Percentiles rank a stretch among this genome's conserved stretches.
Conservation (phyloP, 2,797 vertebrate species). For the Manis pentadactyla region DNA sequence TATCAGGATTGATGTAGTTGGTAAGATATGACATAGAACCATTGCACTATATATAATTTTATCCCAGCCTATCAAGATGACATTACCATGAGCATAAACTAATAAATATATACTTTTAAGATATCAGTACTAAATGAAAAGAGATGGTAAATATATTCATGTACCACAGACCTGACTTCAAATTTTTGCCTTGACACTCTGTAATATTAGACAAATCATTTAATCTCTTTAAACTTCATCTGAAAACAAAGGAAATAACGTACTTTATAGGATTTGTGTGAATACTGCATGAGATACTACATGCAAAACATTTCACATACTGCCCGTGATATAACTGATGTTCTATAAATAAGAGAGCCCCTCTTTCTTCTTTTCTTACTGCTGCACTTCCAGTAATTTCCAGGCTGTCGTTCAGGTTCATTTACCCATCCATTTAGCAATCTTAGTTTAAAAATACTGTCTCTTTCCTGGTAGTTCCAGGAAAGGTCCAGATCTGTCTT, state of each 20-base stretch:
- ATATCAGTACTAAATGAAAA: background rate
- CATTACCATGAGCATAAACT: background rate
- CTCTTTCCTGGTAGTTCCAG: background rate
- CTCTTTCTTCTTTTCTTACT: background rate
- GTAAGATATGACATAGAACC: background rate
- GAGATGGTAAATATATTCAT: background rate
- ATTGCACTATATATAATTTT: background rate
- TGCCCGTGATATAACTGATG: background rate
- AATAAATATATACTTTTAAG: background rate
- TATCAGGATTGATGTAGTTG: background rate
- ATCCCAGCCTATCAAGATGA: background rate
- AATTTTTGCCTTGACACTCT: background rate
- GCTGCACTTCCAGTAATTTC: background rate
- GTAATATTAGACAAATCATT: background rate
- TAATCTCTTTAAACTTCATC: background rate
- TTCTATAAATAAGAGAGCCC: background rate
- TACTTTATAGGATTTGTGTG: background rate
- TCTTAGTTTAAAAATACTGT: background rate
- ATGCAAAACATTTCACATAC: background rate
- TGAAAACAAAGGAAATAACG: background rate
- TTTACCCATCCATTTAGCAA: background rate
- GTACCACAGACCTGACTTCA: background rate
- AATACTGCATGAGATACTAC: background rate
- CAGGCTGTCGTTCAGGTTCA: background rate
- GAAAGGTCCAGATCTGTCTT: background rate